Conservation (phyloP, 1,140 invertebrate genomes). For the Lordiphosa collinella region DNA sequence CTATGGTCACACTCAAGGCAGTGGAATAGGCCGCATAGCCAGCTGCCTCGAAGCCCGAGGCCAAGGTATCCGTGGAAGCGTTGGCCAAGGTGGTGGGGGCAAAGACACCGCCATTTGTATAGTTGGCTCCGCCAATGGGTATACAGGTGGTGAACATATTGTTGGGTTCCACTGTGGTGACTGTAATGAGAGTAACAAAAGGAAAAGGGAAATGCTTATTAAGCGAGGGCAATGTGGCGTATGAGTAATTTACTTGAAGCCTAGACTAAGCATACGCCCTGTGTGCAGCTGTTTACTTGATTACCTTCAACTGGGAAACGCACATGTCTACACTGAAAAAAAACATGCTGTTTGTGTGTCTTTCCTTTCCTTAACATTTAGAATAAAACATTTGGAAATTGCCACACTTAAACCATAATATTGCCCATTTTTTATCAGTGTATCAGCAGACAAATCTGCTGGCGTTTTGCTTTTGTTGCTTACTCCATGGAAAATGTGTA, state of each 20-base stretch:
- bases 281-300: background rate
- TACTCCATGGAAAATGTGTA: constrained; percentile 82
- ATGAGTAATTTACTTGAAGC: constrained; percentile 29
- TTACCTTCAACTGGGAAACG: constrained; percentile 14
- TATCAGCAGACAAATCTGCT: constrained; percentile 52
- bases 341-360: no score
- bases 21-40: constrained; percentile 93
- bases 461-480: constrained; percentile 78
- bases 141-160: constrained; percentile 82
- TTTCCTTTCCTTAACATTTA: no score
- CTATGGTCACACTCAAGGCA: constrained; percentile 93
- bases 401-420: no score
- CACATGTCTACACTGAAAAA: constrained; percentile 12
- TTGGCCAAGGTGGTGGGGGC: constrained; percentile 82
- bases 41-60: constrained; percentile 88
- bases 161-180: constrained; percentile 82
- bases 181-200: constrained; percentile 55
- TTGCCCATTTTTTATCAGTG: no score
- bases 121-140: constrained; percentile 79
- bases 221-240: constrained; percentile 15
- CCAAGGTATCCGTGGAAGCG: constrained; percentile 85
- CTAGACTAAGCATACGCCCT: constrained; percentile 29
- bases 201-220: constrained; percentile 32
- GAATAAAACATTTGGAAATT: no score
- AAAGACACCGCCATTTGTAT: constrained; percentile 79